These are phyloP conservation scores for Apotomis turbidana DNA, from an alignment of 2,888 invertebrate genomes.

Conservation along the genomic window DNA sequence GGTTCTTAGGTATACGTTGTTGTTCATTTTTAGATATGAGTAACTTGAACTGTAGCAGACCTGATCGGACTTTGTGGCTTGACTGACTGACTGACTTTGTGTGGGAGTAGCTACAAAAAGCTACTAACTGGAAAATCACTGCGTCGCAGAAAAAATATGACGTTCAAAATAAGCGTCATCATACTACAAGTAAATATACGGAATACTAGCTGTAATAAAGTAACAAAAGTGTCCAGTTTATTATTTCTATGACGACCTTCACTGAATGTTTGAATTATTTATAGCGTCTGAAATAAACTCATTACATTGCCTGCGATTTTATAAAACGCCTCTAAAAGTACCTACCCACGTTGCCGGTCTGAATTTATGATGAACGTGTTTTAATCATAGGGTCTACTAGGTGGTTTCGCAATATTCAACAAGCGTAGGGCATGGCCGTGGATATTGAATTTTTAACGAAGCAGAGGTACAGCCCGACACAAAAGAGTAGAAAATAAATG, in stretches of 20 bases:
- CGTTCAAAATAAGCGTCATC: too few relatives aligned
- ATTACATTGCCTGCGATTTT: slow-evolving; percentile 4
- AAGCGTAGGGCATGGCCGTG: slow-evolving; percentile 24
- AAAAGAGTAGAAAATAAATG: too few relatives aligned
- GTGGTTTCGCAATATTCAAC: slow-evolving; percentile 27
- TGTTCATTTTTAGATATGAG: too few relatives aligned
- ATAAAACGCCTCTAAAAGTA: slow-evolving; percentile 9
- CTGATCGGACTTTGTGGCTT: too few relatives aligned
- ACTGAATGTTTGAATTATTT: slow-evolving; percentile 22
- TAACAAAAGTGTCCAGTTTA: background rate
- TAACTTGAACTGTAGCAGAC: too few relatives aligned
- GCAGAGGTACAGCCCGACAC: too few relatives aligned
- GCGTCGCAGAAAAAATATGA: too few relatives aligned
- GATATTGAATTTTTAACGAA: slow-evolving; percentile 40
- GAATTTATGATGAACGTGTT: slow-evolving; percentile 33
- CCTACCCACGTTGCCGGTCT: slow-evolving; percentile 4
- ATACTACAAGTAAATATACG: background rate
- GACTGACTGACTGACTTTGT: too few relatives aligned
- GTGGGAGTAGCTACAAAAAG: too few relatives aligned
- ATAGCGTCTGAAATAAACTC: slow-evolving; percentile 14
- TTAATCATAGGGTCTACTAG: slow-evolving; percentile 31
- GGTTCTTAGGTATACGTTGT: too few relatives aligned
- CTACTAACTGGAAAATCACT: too few relatives aligned
- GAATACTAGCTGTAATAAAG: background rate
- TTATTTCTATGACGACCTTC: slow-evolving; percentile 12